A percentile compares a stretch with the other conserved stretches of the same genome.
Evolutionary conservation across 2,113 vertebrate genomes (phyloP).

Genomic region (Hylia prasina): DNA sequence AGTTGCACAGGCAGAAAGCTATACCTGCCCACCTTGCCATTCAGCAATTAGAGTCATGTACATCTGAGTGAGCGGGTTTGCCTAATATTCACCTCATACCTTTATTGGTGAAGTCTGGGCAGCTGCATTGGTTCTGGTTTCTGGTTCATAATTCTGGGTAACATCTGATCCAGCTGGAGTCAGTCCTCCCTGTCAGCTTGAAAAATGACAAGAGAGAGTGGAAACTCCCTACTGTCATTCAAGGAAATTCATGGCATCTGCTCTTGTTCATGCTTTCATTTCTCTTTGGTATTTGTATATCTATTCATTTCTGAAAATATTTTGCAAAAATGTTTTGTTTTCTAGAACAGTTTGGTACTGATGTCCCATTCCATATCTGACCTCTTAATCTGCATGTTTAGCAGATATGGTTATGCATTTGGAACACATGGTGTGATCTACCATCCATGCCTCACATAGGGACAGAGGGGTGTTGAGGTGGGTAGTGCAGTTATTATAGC

Average conservation of each 20-base stretch:
- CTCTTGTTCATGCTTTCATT: background rate
- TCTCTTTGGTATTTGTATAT: background rate
- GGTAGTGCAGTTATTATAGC: background rate
- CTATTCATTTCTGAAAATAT: background rate
- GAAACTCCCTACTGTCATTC: background rate
- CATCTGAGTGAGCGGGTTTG: background rate
- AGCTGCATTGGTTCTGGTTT: background rate
- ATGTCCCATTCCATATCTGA: accelerated
- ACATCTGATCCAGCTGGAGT: background rate
- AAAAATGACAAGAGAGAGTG: background rate
- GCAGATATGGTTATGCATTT: background rate
- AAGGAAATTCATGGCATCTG: background rate
- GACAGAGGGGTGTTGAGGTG: background rate
- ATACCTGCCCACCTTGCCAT: accelerated
- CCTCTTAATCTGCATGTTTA: background rate
- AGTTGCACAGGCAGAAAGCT: background rate
- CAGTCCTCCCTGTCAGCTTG: background rate
- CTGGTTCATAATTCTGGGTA: background rate
- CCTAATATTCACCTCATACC: background rate
- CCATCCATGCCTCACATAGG: accelerated
- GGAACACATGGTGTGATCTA: too few species aligned
- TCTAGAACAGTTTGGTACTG: background rate
- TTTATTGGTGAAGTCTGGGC: background rate
- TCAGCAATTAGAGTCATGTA: background rate
- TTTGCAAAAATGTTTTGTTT: background rate